Percentiles rank a stretch among this genome's conserved stretches.
Conservation (phyloP, 2,888 invertebrate species). For the Pristionchus entomophagus region DNA sequence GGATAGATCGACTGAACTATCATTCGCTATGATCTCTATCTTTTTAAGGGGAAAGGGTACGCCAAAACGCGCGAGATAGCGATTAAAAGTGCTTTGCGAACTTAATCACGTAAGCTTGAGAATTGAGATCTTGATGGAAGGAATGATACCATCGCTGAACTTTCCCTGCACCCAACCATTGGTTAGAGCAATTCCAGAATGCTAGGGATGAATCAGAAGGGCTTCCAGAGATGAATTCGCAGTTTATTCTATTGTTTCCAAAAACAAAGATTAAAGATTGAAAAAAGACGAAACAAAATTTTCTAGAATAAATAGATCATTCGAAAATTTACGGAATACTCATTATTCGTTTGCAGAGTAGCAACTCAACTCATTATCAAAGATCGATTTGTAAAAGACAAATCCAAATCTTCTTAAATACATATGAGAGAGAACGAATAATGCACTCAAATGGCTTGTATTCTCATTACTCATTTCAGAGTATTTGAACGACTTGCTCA, state of each 20-base stretch:
- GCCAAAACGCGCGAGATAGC: not conserved
- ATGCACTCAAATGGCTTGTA: too few species aligned
- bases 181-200: not conserved
- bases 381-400: too few species aligned
- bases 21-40: not conserved
- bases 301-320: too few species aligned
- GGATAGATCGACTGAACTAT: not conserved
- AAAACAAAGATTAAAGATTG: too few species aligned
- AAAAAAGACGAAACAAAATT: too few species aligned
- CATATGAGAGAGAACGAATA: too few species aligned
- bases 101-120: not conserved
- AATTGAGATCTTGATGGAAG: not conserved
- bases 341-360: too few species aligned
- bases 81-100: conserved; percentile 14
- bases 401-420: too few species aligned
- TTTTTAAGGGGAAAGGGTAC: not conserved
- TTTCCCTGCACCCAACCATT: not conserved
- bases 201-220: not conserved
- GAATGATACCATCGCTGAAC: not conserved
- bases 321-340: too few species aligned
- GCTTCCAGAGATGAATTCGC: not conserved
- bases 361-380: too few species aligned
- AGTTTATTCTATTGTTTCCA: not conserved
- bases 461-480: conserved; percentile 3
- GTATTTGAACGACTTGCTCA: conserved; percentile 47